These are phyloP conservation scores for Xyrichtys novacula DNA, from an alignment of 2,797 vertebrate genomes.

Conservation along the genomic window DNA sequence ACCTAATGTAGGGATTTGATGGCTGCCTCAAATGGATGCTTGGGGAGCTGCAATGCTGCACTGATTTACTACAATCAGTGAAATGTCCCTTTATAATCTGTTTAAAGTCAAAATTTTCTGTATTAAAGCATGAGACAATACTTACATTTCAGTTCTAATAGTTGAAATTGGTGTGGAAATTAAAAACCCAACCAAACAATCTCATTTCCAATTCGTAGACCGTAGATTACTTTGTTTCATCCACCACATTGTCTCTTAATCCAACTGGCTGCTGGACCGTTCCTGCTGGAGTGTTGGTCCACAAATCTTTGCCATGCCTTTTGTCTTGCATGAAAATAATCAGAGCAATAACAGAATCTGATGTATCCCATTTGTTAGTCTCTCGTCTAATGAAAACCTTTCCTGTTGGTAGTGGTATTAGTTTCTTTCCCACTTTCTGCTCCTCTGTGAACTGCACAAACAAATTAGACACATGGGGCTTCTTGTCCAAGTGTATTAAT, in stretches of 20 bases:
- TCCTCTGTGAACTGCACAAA: conserved; percentile 19
- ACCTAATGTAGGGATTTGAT: too few relatives aligned
- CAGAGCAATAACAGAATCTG: not conserved
- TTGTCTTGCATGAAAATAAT: not conserved
- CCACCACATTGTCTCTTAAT: not conserved
- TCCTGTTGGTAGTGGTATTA: conserved; percentile 8
- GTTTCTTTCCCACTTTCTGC: conserved; percentile 21
- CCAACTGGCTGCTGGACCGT: not conserved
- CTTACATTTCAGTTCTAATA: too few relatives aligned
- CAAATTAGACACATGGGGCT: conserved; percentile 33
- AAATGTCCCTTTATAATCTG: too few relatives aligned
- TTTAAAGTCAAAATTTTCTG: too few relatives aligned
- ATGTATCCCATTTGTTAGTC: not conserved
- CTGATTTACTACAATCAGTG: too few relatives aligned
- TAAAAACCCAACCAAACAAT: too few relatives aligned
- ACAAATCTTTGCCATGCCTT: not conserved
- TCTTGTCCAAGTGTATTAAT: conserved; percentile 27
- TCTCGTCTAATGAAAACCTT: conserved; percentile 11
- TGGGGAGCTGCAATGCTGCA: too few relatives aligned
- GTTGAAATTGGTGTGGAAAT: too few relatives aligned
- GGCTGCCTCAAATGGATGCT: too few relatives aligned
- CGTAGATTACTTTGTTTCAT: not conserved
- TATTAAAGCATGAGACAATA: too few relatives aligned
- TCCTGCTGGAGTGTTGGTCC: not conserved
- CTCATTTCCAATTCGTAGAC: not conserved